Conservation (phyloP, 2,113 vertebrate genomes). For the Gymnobelideus leadbeateri region DNA sequence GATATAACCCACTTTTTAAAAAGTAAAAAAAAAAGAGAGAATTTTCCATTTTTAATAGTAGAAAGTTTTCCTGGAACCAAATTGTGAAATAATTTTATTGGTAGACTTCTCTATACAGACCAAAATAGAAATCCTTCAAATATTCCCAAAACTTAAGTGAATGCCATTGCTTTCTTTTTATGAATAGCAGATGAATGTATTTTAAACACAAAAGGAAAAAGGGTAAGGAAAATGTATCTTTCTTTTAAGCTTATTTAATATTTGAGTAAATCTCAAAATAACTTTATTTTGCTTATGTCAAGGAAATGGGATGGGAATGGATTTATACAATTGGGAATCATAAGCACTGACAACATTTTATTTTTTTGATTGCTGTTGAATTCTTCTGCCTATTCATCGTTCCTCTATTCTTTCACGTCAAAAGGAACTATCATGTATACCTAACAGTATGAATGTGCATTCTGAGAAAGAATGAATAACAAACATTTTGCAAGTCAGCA, state of each 20-base stretch:
- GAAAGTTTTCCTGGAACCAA: neutral
- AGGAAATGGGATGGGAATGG: conserved; percentile 1
- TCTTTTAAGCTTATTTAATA: conserved; percentile 25
- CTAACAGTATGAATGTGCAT: neutral
- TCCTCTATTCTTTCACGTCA: conserved; percentile 31
- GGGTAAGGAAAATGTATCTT: neutral
- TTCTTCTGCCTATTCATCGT: neutral
- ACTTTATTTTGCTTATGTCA: conserved; percentile 19
- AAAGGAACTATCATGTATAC: neutral
- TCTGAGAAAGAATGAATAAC: neutral
- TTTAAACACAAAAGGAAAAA: neutral
- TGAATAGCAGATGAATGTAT: conserved; percentile 8
- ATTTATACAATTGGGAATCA: conserved; percentile 5
- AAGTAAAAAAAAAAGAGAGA: neutral
- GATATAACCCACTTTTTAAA: neutral
- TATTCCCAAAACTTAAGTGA: neutral
- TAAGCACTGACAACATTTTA: neutral
- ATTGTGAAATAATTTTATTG: neutral
- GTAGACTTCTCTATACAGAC: neutral
- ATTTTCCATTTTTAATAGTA: neutral
- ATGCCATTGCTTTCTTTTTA: conserved; percentile 8
- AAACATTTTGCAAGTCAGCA: conserved; percentile 16
- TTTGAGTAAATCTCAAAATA: conserved; percentile 17
- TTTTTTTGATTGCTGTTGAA: conserved; percentile 23
- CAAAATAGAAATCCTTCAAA: neutral